Evolutionary conservation across 2,113 vertebrate genomes (phyloP), one percentile per base, ranked within the genome.

Genomic region (Tautogolabrus adspersus): DNA sequence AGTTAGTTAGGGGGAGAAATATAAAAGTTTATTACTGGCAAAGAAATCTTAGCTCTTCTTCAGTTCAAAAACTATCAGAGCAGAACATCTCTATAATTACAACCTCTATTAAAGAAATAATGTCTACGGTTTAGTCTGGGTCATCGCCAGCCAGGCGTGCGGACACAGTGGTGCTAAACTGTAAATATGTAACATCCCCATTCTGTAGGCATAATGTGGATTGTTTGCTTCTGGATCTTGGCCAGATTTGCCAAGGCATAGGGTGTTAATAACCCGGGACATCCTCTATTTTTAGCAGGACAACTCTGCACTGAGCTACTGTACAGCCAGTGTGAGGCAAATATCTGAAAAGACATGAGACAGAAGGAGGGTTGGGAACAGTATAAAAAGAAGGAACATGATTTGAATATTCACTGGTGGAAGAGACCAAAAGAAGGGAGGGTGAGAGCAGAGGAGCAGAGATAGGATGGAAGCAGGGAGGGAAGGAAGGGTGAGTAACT

Each of bases 221-320:
- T 59, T 82, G 79, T 79, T 77, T 57, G 60, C 61, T 86, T 61
- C 54, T 91, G 87, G 85, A 89, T 49, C 51, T 56, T 16, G 57
- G 83, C 88, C 91, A 91, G 58, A 38, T 61, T 52, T 73, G 56
- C 69, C 84, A 67, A 64, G 75, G 75, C 67, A 63, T 68, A 69
- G 70, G 62, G 65, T 75, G 81, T 82, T 90, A 88, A 89, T 88
- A 88, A 87, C 70, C 70, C 63, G 55, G 66, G 75, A 64, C 75
- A 62, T 57, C 19, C 38, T 85, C 86, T 83, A 84, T 79, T 87
- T 87, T 87, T 83, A 92, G 79, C 72, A 76, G 57, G 51, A 61
- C 72, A 65, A 83, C 66, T 87, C 72, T 63, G 68, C 21, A 61
- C 51, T 47, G 34, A 66, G 69, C 47, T 69, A 71, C 59, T 69